Evolutionary conservation across 2,797 vertebrate genomes (phyloP).

Genomic region (Malurus leucopterus): DNA sequence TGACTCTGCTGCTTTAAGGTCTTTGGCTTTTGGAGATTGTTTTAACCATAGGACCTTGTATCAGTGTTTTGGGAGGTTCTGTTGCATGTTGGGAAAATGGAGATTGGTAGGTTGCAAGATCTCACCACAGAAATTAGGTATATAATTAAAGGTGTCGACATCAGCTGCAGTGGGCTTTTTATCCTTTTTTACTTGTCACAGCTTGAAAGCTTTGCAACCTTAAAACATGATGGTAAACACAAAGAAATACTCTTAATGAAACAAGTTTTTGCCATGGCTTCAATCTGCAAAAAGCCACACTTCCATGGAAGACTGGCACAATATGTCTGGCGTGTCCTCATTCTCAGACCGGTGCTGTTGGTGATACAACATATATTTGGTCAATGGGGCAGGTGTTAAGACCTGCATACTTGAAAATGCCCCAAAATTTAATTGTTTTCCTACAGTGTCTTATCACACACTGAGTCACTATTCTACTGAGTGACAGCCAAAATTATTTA

Average conservation of each 20-base stretch:
- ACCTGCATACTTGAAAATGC: neutral
- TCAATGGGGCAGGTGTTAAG: neutral
- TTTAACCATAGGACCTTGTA: neutral
- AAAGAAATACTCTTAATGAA: neutral
- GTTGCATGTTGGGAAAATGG: neutral
- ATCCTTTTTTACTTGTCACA: neutral
- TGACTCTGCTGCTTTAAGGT: neutral
- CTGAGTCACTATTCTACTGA: neutral
- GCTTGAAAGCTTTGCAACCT: neutral
- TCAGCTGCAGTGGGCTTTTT: neutral
- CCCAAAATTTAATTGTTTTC: neutral
- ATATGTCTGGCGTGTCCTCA: neutral
- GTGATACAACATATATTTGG: neutral
- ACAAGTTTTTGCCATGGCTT: neutral
- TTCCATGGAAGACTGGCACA: neutral
- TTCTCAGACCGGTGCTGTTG: neutral
- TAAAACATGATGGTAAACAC: neutral
- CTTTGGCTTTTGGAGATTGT: neutral
- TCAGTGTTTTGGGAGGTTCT: neutral
- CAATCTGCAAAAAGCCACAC: neutral
- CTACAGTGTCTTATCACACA: neutral
- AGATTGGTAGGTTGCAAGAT: neutral
- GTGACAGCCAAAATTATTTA: neutral
- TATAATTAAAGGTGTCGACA: slow-evolving; percentile 5
- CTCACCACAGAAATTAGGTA: neutral